phyloP scores from a whole-genome alignment of 1,140 invertebrate species.

The Bactericera cockerelli region DNA sequence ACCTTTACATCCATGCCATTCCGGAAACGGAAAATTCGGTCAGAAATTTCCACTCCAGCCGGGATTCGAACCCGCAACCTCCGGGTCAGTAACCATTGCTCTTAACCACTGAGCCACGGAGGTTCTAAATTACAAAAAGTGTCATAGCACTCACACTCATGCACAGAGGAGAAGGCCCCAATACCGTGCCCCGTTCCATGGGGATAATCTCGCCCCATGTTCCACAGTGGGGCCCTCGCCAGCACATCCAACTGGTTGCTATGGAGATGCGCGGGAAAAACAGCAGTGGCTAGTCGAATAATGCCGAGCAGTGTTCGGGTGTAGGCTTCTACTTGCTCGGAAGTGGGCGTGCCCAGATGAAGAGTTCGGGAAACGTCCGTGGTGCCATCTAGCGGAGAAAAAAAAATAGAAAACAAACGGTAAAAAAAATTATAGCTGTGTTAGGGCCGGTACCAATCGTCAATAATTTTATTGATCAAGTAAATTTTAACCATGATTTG shows the following conservation, averaged over 20 bases:
- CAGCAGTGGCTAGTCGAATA: constrained; percentile 50
- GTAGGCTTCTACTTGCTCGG: constrained; percentile 62
- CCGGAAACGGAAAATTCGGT: no score
- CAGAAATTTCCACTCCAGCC: no score
- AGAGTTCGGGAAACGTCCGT: constrained; percentile 86
- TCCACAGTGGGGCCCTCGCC: constrained; percentile 65
- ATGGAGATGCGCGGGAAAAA: constrained; percentile 47
- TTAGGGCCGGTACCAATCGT: not conserved
- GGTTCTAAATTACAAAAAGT: no score
- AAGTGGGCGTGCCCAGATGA: constrained; percentile 65
- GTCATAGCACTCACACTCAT: constrained; percentile 66
- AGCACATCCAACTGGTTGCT: constrained; percentile 54
- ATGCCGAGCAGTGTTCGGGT: constrained; percentile 79
- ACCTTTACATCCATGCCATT: no score
- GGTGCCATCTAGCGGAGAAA: constrained; percentile 53
- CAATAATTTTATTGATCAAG: not conserved
- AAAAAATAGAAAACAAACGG: not conserved
- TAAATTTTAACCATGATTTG: not conserved
- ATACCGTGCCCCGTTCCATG: constrained; percentile 85
- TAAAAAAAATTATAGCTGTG: not conserved
- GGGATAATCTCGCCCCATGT: constrained; percentile 58
- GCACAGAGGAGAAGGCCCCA: constrained; percentile 66
- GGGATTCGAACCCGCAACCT: no score
- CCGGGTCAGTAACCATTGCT: no score
- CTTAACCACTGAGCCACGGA: no score